Evolutionary conservation across 2,113 vertebrate species (phyloP), one percentile per base, ranked within the genome.

Genomic region (Lanius ludovicianus): DNA sequence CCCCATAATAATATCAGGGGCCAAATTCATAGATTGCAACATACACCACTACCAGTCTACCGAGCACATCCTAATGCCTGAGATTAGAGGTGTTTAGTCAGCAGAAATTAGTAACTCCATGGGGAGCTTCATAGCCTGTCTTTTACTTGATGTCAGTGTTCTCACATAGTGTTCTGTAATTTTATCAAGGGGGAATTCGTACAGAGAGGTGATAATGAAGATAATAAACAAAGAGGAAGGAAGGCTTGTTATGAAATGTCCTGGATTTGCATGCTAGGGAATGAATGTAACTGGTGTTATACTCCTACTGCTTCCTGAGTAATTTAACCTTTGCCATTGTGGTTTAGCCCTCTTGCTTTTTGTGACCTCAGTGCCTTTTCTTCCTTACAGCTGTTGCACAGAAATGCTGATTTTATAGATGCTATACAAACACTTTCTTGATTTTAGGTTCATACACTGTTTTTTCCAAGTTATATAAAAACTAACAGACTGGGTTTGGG

Each of bases 271-370:
- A 74, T 59, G 60, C 68, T 91, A 42, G 42, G n/a, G 37, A 91
- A 73, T 37, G 44, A 87, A 78, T 30, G 56, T 49, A 95, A 84
- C 28, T 77, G 30, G 62, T 15, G 5, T 59, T 47, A 33, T 4
- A 56, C 24, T 94, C 57, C 78, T 89, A 57, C 67, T 49, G 63
- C 50, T 86, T 91, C 81, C 65, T 91, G 39, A 84, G 65, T 81
- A 87, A 89, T 63, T 84, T 84, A 94, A 94, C 81, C 84, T 93
- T 87, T 81, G 64, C 39, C 77, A 62, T 7, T 81, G 77, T 59
- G 44, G 50, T 84, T 93, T 78, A 68, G 55, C 13, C 33, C 7
- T 87, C 56, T n/a, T 84, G 50, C 15, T 73, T 92, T 85, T 16
- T 53, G 30, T 57, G 64, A 82, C 62, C 74, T 64, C 70, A 64